Base-by-base conservation (phyloP, 2,888 invertebrate species). In the Epiblema foenella region DNA sequence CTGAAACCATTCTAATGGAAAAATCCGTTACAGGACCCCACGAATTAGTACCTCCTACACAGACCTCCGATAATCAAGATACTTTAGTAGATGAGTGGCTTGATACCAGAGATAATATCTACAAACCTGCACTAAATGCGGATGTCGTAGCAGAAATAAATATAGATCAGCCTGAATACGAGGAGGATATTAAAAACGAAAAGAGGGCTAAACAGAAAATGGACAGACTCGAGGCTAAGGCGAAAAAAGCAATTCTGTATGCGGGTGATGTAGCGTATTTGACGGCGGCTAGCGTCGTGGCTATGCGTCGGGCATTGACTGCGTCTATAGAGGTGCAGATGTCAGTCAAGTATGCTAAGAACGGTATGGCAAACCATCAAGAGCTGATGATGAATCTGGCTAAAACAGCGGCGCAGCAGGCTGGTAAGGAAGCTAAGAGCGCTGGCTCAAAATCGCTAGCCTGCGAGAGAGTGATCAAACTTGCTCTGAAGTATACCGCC, bases 311-410 rank as follows among this genome's bases (percentile, higher is more conserved):
- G n/a, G 90, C 93, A 2, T 77, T 93, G 33, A 93, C 93, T 9
- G 93, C 93, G 4, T 93, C 93, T 0, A 92, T 93, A 37, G 93
- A 93, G 78, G 93, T 93, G 1, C 86, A 90, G 73, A 93, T 93
- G 93, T 92, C 93, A 11, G 90, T 93, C 0, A 87, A 81, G 67
- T 90, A 88, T 71, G 93, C 93, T 18, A 91, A 89, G 74, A 91
- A 87, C 74, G 92, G 92, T 5, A 90, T 92, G 92, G 86, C 90
- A 1, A 91, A 91, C 77, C 92, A 93, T 73, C 91, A 91, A 76
- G 92, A 93, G 57, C 77, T 93, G 66, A 93, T 93, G 93, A 92
- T 92, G 93, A 93, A 92, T 80, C 83, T 93, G 68, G 93, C 93
- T 0, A 93, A 90, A 73, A 92, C 93, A 8, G 93, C 93, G 17